Evolutionary conservation across 2,888 invertebrate species (phyloP), one percentile per base, ranked within the genome.

Genomic region (Morpho deidamia): DNA sequence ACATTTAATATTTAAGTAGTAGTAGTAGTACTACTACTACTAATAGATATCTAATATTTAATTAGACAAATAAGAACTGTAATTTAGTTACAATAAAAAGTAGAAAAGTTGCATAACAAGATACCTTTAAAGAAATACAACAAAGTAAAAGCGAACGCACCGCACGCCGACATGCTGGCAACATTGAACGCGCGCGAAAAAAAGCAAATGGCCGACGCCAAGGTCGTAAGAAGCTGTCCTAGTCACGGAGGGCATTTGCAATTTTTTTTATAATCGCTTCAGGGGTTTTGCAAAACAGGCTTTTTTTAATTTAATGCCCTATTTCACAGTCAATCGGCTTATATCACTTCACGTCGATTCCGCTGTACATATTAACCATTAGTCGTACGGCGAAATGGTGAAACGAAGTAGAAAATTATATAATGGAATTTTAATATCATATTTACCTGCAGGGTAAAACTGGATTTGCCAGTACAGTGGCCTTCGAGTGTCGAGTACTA

Each of bases 201-300:
- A 84, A 83, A 83, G 78, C 80, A 81, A 82, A 87, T 84, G 85
- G 85, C 83, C 80, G 81, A 72, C 74, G 62, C 69, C 87, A 89
- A 89, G 88, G 88, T 86, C 89, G 71, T 74, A 76, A 82, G 83
- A 85, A 83, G 87, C 83, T 85, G 88, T 87, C 87, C 85, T 87
- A 88, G 87, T 84, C 84, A 79, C 71, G 76, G 84, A 86, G 84
- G 81, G 83, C 84, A 79, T 83, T 83, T 80, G 83, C 80, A 80
- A 83, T 84, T 87, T 76, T n/a, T n/a, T 83, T 81, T 78, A 75
- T 72, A 69, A 69, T 67, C 65, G 77, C 72, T 71, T 69, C 76
- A 76, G 72, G 74, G 71, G 72, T 72, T 71, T 53, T 70, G 74
- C 69, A 62, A 69, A 69, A 72, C 73, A 63, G 67, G 70, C 66